Percentiles rank a stretch among this genome's conserved stretches.
Evolutionary conservation across 1,140 invertebrate genomes (phyloP).

Genomic region (Drosophila prosaltans): DNA sequence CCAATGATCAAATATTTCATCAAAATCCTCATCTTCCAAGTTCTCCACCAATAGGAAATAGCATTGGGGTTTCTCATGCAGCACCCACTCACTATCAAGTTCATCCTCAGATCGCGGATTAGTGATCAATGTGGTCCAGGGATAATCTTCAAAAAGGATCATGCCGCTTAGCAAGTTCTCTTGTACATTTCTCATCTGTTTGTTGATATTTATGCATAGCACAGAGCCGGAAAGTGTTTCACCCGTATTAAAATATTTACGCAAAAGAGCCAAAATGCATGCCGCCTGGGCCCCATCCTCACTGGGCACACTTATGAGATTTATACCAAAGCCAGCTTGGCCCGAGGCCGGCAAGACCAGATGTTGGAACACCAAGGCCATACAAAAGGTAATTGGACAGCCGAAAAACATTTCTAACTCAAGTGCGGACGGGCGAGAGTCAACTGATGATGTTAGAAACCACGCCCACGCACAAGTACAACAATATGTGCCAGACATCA

Average conservation of each 20-base stretch:
- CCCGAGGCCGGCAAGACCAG: neutral
- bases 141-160: constrained; percentile 28
- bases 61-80: constrained; percentile 74
- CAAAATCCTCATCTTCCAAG: constrained; percentile 72
- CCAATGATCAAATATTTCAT: constrained; percentile 65
- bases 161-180: constrained; percentile 52
- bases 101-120: constrained; percentile 3
- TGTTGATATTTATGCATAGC: constrained; percentile 58
- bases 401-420: constrained; percentile 24
- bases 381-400: constrained; percentile 14
- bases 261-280: constrained; percentile 64
- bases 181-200: constrained; percentile 42
- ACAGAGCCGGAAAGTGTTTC: constrained; percentile 65
- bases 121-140: constrained; percentile 61
- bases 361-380: constrained; percentile 34
- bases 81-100: neutral
- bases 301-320: constrained; percentile 57
- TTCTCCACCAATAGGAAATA: constrained; percentile 70
- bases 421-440: constrained; percentile 50
- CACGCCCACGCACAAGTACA: constrained; percentile 45
- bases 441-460: constrained; percentile 43
- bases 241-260: constrained; percentile 70
- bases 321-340: constrained; percentile 61
- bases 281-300: constrained; percentile 48
- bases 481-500: constrained; percentile 16